Conservation (phyloP, 1,140 invertebrate species). For the Mya arenaria region DNA sequence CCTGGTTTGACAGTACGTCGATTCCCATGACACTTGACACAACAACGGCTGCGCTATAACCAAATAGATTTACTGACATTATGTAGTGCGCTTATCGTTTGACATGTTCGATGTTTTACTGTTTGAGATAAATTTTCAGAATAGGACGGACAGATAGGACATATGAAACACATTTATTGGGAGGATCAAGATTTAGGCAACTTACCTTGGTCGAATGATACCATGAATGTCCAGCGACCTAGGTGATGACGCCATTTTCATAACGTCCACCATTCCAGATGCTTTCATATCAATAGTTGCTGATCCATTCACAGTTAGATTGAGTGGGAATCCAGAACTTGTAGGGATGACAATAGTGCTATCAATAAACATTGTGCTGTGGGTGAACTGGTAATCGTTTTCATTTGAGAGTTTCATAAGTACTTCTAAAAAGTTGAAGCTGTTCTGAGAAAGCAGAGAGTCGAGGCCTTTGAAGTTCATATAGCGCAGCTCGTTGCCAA, state of each 20-base stretch:
- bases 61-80: not conserved
- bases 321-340: slow-evolving; percentile 91
- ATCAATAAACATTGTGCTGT: slow-evolving; percentile 89
- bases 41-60: slow-evolving; percentile 89
- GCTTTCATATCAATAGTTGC: slow-evolving; percentile 91
- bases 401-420: slow-evolving; percentile 76
- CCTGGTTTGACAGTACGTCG: slow-evolving; percentile 88
- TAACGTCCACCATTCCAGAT: slow-evolving; percentile 87
- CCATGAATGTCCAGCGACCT: slow-evolving; percentile 67
- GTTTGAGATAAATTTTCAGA: too few relatives aligned
- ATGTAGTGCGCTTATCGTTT: not conserved
- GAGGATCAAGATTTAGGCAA: not conserved
- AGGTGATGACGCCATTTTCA: slow-evolving; percentile 78
- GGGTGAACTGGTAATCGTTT: slow-evolving; percentile 79
- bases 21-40: slow-evolving; percentile 91
- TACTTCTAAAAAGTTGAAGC: slow-evolving; percentile 82
- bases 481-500: slow-evolving; percentile 81
- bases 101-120: too few relatives aligned
- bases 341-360: slow-evolving; percentile 92
- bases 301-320: slow-evolving; percentile 91
- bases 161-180: not conserved
- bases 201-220: slow-evolving; percentile 69
- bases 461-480: slow-evolving; percentile 76
- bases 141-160: too few relatives aligned
- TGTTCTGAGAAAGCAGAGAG: slow-evolving; percentile 42